These are phyloP conservation scores for Nowickia ferox DNA, from an alignment of 2,888 invertebrate species.

Conservation along the genomic window DNA sequence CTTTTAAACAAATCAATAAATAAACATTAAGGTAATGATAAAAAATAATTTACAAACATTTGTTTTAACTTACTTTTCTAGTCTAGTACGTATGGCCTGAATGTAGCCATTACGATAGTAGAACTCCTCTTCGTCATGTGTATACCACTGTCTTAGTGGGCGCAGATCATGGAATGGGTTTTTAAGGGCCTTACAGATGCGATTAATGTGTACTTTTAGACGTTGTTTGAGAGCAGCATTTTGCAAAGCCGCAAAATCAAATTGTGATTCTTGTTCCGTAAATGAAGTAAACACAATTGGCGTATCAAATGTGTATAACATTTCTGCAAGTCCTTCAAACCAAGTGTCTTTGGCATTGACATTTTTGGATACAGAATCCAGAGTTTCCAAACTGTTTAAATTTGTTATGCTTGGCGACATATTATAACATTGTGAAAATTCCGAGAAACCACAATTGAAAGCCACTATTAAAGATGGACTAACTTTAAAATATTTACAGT, in stretches of 20 bases:
- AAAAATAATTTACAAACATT: constrained; percentile 16
- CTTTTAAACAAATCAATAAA: background rate
- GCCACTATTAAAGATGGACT: constrained; percentile 76
- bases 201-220: constrained; percentile 69
- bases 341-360: constrained; percentile 63
- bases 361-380: background rate
- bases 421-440: constrained; percentile 48
- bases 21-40: background rate
- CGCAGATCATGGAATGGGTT: constrained; percentile 79
- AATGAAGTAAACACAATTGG: constrained; percentile 80
- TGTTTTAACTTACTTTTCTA: constrained; percentile 43
- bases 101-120: constrained; percentile 79
- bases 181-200: constrained; percentile 72
- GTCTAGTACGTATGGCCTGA: constrained; percentile 74
- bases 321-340: constrained; percentile 73
- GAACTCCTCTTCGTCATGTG: constrained; percentile 74
- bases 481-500: constrained; percentile 53
- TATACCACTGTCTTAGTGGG: constrained; percentile 76
- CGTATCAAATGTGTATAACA: constrained; percentile 74
- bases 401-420: background rate
- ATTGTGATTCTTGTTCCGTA: constrained; percentile 75
- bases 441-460: constrained; percentile 79
- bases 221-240: constrained; percentile 53
- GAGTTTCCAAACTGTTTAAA: constrained; percentile 36
- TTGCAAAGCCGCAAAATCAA: constrained; percentile 75